Evolutionary conservation across 2,113 vertebrate species (phyloP).

Genomic region (Notothenia coriiceps): DNA sequence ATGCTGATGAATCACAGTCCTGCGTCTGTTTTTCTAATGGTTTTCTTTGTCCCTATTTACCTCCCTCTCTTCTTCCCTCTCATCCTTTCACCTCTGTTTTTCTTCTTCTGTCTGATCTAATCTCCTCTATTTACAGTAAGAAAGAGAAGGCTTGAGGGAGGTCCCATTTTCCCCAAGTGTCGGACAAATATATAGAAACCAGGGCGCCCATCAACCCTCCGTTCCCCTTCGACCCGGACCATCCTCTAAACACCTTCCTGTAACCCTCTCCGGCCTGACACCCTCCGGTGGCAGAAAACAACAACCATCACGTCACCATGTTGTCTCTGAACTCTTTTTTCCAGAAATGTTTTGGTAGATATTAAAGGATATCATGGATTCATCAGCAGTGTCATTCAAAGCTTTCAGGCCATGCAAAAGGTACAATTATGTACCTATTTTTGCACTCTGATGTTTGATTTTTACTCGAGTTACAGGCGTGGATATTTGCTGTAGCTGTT

Average conservation of each 20-base stretch:
- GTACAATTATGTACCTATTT: conserved; percentile 7
- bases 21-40: not conserved
- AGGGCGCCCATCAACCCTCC: conserved; percentile 39
- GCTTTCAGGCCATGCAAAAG: conserved; percentile 45
- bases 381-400: conserved; percentile 11
- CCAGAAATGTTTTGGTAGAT: conserved; percentile 41
- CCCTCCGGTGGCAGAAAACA: conserved; percentile 36
- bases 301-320: conserved; percentile 9
- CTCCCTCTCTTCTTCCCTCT: not conserved
- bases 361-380: conserved; percentile 33
- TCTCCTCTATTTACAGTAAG: conserved; percentile 85
- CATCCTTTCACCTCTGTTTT: not conserved
- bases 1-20: not conserved
- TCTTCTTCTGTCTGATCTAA: not conserved
- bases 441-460: conserved; percentile 24
- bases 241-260: conserved; percentile 16
- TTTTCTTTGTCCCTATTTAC: not conserved
- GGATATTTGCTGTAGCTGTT: conserved; percentile 7
- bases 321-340: conserved; percentile 35
- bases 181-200: conserved; percentile 91
- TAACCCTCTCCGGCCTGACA: conserved; percentile 39
- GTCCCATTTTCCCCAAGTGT: conserved; percentile 97
- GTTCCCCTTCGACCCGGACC: conserved; percentile 5
- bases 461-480: not conserved
- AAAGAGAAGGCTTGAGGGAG: conserved; percentile 95